These are phyloP conservation scores for Himalopsyche japonica DNA, from an alignment of 2,888 invertebrate genomes.

Conservation along the genomic window DNA sequence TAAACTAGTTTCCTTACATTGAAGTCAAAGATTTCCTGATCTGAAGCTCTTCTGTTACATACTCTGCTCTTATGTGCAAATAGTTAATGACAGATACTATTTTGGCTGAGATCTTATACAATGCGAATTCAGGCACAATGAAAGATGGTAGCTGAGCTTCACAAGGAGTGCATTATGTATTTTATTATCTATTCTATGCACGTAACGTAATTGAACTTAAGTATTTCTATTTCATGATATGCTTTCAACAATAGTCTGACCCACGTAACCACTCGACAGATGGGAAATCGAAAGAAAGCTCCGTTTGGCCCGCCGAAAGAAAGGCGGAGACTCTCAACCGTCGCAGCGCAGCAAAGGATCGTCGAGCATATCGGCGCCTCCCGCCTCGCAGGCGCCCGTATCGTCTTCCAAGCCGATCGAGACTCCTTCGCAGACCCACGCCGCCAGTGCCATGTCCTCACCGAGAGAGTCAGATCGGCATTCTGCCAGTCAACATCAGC, in stretches of 20 bases:
- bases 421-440: neutral
- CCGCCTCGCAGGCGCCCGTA: conserved; percentile 46
- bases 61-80: too few species aligned
- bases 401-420: neutral
- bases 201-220: too few species aligned
- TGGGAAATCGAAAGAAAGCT: conserved; percentile 96
- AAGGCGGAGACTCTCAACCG: conserved; percentile 39
- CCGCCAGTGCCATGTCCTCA: neutral
- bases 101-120: too few species aligned
- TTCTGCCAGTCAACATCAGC: neutral
- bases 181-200: too few species aligned
- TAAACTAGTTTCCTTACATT: too few species aligned
- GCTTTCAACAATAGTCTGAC: neutral
- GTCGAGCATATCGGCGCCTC: conserved; percentile 47
- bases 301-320: conserved; percentile 67
- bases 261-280: conserved; percentile 48
- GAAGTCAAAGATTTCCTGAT: too few species aligned
- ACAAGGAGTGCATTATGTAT: too few species aligned
- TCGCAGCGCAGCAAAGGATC: conserved; percentile 50
- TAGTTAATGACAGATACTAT: too few species aligned
- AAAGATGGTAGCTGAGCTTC: too few species aligned
- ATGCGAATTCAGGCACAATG: too few species aligned
- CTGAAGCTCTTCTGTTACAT: too few species aligned
- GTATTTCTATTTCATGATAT: neutral
- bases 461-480: neutral